Conservation (phyloP, 2,888 invertebrate genomes). For the Chalcis sispes region DNA sequence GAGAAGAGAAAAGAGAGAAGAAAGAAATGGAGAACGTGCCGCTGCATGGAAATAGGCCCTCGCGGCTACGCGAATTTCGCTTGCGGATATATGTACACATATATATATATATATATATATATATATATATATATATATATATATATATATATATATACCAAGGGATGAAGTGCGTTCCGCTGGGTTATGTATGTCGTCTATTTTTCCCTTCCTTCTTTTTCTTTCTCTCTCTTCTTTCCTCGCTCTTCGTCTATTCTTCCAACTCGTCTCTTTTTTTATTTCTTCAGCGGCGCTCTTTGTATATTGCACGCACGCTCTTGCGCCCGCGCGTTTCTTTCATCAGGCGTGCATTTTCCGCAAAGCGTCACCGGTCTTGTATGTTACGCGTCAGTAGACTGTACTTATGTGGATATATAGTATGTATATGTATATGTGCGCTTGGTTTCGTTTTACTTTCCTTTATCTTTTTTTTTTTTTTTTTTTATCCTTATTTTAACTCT, state of each 20-base stretch:
- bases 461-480: slow-evolving; percentile 11
- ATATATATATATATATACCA: too few relatives aligned
- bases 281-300: too few relatives aligned
- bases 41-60: slow-evolving; percentile 58
- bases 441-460: neutral
- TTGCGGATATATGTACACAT: slow-evolving; percentile 7
- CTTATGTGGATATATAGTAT: too few relatives aligned
- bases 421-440: too few relatives aligned
- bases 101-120: neutral
- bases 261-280: too few relatives aligned
- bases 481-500: neutral
- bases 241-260: neutral
- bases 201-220: neutral
- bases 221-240: neutral
- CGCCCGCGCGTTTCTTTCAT: slow-evolving; percentile 3
- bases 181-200: slow-evolving; percentile 11
- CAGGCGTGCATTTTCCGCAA: slow-evolving; percentile 10
- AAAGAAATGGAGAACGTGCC: slow-evolving; percentile 62
- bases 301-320: too few relatives aligned
- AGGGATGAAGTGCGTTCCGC: slow-evolving; percentile 6
- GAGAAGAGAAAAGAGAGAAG: neutral
- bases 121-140: neutral
- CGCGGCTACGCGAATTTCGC: slow-evolving; percentile 23
- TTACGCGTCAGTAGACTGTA: neutral
- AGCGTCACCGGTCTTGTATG: neutral